Conservation (phyloP, 2,797 vertebrate species). For the Bovichtus variegatus region DNA sequence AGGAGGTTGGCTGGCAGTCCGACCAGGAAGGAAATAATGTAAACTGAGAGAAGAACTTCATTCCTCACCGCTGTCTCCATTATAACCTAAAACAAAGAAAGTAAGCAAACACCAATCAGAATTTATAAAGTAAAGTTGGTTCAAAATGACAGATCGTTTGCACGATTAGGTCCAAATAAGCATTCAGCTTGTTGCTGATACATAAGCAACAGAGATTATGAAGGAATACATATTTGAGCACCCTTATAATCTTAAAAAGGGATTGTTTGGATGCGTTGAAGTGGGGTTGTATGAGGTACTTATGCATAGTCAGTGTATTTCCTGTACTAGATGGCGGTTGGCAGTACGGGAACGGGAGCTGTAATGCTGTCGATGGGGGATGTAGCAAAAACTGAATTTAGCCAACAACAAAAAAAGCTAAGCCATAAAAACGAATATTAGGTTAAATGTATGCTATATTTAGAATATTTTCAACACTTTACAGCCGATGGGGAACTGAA, state of each 20-base stretch:
- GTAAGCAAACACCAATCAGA: background rate
- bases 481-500: no score
- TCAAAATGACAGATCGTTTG: background rate
- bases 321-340: no score
- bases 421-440: no score
- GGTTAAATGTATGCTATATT: no score
- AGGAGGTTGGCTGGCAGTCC: constrained; percentile 88
- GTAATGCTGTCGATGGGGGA: no score
- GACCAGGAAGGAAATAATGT: constrained; percentile 82
- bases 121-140: background rate
- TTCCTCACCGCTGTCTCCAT: constrained; percentile 4
- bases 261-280: no score
- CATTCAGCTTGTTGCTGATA: background rate
- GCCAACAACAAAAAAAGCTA: no score
- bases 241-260: background rate
- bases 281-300: no score
- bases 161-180: background rate
- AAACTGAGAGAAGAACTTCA: constrained; percentile 73
- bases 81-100: constrained; percentile 26
- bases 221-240: background rate
- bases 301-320: no score
- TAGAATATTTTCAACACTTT: no score
- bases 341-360: no score
- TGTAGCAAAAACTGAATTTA: no score
- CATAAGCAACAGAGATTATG: background rate